Evolutionary conservation across 2,113 vertebrate species (phyloP).

Genomic region (Pholis gunnellus): DNA sequence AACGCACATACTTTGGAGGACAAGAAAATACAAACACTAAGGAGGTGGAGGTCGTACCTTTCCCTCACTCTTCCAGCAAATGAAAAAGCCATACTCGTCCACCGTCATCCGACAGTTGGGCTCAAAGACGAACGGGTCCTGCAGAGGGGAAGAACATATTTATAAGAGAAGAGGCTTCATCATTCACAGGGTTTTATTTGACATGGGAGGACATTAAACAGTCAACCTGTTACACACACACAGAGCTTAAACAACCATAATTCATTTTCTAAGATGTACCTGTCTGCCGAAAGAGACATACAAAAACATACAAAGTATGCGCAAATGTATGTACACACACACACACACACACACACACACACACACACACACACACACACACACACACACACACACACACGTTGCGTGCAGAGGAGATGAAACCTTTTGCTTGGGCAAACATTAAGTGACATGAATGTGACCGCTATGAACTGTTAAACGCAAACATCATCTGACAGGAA

Average conservation of each 20-base stretch:
- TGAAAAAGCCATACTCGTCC: constrained; percentile 97
- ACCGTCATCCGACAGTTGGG: constrained; percentile 95
- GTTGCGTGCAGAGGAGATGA: background rate
- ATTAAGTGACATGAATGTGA: constrained; percentile 44
- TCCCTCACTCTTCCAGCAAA: constrained; percentile 98
- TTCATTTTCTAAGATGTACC: constrained; percentile 40
- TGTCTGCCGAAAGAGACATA: constrained; percentile 1
- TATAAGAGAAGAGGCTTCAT: constrained; percentile 6
- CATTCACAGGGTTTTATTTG: constrained; percentile 46
- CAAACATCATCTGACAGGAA: constrained; percentile 57
- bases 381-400: background rate
- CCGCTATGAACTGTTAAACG: constrained; percentile 33
- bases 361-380: background rate
- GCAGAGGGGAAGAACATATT: constrained; percentile 50
- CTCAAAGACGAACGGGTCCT: constrained; percentile 97
- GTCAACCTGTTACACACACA: constrained; percentile 1
- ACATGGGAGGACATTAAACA: constrained; percentile 50
- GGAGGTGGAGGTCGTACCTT: constrained; percentile 85
- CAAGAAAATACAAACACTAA: background rate
- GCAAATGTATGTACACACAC: constrained; percentile 24
- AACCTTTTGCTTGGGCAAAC: constrained; percentile 33
- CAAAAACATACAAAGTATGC: constrained; percentile 15
- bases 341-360: background rate
- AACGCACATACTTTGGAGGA: background rate
- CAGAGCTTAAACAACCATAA: constrained; percentile 37